Percentiles rank a stretch among this genome's conserved stretches.
These are phyloP conservation scores for Eira barbara DNA, from an alignment of 2,113 vertebrate genomes.

Conservation along the genomic window DNA sequence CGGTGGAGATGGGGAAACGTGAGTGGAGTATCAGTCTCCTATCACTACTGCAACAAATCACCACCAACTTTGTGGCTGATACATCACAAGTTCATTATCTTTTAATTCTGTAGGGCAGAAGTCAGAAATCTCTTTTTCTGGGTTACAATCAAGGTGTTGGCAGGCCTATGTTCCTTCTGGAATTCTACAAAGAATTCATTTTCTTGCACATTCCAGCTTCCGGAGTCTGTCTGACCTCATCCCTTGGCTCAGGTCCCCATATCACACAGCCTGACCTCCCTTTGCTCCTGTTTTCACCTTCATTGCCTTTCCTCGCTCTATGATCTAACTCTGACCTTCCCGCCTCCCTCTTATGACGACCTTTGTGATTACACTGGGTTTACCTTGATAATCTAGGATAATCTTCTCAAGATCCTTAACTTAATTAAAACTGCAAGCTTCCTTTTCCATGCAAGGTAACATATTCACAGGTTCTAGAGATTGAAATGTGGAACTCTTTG, in stretches of 20 bases:
- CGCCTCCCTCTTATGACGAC: background rate
- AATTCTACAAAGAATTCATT: background rate
- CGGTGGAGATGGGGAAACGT: background rate
- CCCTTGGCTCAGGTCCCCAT: background rate
- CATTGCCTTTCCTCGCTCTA: background rate
- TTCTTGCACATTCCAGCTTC: background rate
- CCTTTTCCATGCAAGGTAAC: background rate
- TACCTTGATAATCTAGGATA: background rate
- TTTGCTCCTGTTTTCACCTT: background rate
- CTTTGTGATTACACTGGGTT: background rate
- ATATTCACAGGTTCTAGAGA: background rate
- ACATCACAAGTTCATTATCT: background rate
- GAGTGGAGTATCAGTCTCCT: background rate
- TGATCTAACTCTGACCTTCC: background rate
- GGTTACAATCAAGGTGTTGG: background rate
- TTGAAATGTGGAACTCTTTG: background rate
- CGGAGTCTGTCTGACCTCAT: background rate
- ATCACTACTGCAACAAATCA: background rate
- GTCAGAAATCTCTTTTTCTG: background rate
- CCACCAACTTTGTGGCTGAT: background rate
- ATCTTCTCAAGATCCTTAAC: background rate
- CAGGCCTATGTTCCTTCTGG: background rate
- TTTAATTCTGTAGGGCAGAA: background rate
- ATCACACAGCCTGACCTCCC: background rate
- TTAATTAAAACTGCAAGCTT: background rate